Evolutionary conservation across 2,113 vertebrate species (phyloP).

Genomic region (Dicrurus megarhynchus): DNA sequence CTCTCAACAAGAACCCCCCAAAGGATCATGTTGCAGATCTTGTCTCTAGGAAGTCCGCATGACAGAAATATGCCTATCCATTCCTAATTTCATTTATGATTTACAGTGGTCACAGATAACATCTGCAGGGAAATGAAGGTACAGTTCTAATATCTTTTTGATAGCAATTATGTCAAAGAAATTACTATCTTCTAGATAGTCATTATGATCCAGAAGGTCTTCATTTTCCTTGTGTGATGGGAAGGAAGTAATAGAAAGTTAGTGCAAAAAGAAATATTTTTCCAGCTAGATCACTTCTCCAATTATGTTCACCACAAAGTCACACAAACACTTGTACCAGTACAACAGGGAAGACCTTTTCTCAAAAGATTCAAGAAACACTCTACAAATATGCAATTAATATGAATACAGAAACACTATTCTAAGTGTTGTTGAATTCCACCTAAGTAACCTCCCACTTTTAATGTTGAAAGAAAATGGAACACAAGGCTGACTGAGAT

Average conservation of each 20-base stretch:
- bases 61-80: background rate
- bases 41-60: background rate
- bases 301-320: background rate
- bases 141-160: background rate
- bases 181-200: background rate
- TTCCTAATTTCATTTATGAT: background rate
- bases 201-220: background rate
- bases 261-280: background rate
- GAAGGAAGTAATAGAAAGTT: background rate
- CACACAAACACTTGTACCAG: background rate
- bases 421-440: background rate
- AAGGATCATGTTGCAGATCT: background rate
- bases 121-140: background rate
- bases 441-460: background rate
- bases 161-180: background rate
- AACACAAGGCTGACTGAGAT: background rate
- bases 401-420: background rate
- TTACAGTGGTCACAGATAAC: background rate
- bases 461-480: accelerated
- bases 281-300: background rate
- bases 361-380: background rate
- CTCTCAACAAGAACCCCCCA: background rate
- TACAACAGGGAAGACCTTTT: background rate
- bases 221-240: background rate
- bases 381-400: background rate